A percentile compares a stretch with the other conserved stretches of the same genome.
These are phyloP conservation scores for Xerus rutilus DNA, from an alignment of 2,797 vertebrate genomes.

Conservation along the genomic window DNA sequence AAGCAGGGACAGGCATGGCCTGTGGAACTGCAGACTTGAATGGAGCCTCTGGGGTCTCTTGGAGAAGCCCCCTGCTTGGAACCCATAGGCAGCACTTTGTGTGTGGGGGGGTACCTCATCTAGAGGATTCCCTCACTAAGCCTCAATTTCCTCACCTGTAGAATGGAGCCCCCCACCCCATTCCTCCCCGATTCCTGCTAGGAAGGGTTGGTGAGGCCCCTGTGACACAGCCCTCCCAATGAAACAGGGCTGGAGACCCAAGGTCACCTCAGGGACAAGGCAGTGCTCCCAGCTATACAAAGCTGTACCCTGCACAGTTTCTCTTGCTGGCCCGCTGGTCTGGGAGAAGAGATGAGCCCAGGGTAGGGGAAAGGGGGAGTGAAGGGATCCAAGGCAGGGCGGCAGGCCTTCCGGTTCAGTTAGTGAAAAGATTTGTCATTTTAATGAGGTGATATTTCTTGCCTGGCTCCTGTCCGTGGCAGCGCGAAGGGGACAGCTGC, in stretches of 20 bases:
- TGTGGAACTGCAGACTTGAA: neutral
- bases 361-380: too few relatives aligned
- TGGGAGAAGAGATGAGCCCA: neutral
- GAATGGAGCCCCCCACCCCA: neutral
- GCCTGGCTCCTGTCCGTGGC: slow-evolving; percentile 60
- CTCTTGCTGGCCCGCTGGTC: neutral
- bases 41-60: neutral
- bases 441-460: slow-evolving; percentile 84
- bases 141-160: neutral
- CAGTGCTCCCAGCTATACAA: neutral
- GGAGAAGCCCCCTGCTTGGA: neutral
- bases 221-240: neutral
- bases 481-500: slow-evolving; percentile 55
- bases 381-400: slow-evolving; percentile 15
- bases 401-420: slow-evolving; percentile 76
- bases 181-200: neutral
- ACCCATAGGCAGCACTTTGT: neutral
- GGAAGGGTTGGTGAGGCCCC: neutral
- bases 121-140: neutral
- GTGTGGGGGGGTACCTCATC: neutral
- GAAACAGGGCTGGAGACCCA: neutral
- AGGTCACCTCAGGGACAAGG: slow-evolving; percentile 58
- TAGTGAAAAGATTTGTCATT: slow-evolving; percentile 82
- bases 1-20: neutral
- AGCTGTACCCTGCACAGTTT: neutral